These are phyloP conservation scores for Cheirogaleus medius DNA, from an alignment of 2,113 vertebrate genomes.

Conservation along the genomic window DNA sequence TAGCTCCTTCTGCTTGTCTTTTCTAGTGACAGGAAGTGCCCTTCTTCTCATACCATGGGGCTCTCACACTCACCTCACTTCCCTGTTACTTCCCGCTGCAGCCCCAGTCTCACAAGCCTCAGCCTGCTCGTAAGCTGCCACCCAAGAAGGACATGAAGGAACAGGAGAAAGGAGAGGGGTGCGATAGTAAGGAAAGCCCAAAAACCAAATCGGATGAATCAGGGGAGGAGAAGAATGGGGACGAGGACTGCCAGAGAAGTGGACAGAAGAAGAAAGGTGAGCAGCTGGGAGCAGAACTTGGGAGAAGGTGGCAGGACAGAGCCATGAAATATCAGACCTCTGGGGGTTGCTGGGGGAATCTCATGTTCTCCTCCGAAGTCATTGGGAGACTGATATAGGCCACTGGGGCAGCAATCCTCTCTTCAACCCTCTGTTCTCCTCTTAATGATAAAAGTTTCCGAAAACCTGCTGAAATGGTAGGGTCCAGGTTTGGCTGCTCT, in stretches of 20 bases:
- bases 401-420: not conserved
- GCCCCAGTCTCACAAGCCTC: conserved; percentile 83
- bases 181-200: conserved; percentile 93
- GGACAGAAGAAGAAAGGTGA: conserved; percentile 96
- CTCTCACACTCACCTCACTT: not conserved
- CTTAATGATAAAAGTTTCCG: not conserved
- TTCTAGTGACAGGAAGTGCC: not conserved
- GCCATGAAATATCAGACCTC: not conserved
- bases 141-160: conserved; percentile 94
- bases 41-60: not conserved
- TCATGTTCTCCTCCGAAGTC: not conserved
- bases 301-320: not conserved
- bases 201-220: conserved; percentile 97
- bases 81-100: conserved; percentile 36
- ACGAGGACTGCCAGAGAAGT: conserved; percentile 94
- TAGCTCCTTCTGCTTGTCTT: not conserved
- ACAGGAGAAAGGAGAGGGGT: conserved; percentile 94
- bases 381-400: not conserved
- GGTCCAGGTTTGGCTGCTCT: not conserved
- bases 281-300: not conserved
- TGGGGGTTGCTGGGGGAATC: not conserved
- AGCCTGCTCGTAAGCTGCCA: conserved; percentile 87
- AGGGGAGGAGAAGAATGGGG: conserved; percentile 96
- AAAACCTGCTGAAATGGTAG: not conserved
- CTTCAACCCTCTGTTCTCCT: not conserved